Conservation (phyloP, 2,113 vertebrate species). For the Tautogolabrus adspersus region DNA sequence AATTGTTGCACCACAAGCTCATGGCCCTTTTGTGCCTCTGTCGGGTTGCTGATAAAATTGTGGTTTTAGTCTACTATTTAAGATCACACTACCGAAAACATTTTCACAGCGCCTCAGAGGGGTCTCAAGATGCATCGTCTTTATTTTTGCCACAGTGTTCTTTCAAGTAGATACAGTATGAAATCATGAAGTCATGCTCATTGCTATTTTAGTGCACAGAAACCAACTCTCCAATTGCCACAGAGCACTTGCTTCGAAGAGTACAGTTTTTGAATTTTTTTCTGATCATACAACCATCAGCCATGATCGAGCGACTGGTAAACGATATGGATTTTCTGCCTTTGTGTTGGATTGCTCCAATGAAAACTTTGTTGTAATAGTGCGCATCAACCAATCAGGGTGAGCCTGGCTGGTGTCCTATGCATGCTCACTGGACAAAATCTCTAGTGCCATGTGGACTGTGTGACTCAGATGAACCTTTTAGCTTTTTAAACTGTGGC, state of each 20-base stretch:
- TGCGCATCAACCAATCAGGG: slow-evolving; percentile 46
- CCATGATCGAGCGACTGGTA: slow-evolving; percentile 3
- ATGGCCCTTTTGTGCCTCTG: slow-evolving; percentile 27
- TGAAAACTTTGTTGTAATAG: slow-evolving; percentile 58
- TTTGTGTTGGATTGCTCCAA: slow-evolving; percentile 45
- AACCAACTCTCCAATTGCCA: slow-evolving; percentile 47
- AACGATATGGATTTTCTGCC: slow-evolving; percentile 16
- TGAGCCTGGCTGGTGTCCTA: slow-evolving; percentile 38
- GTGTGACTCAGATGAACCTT: slow-evolving; percentile 46
- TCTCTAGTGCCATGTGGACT: slow-evolving; percentile 71
- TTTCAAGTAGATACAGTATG: slow-evolving; percentile 48
- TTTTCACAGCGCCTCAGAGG: slow-evolving; percentile 30
- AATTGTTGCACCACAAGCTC: slow-evolving; percentile 27
- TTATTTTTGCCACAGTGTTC: slow-evolving; percentile 18
- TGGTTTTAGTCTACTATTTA: slow-evolving; percentile 30
- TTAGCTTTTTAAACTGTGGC: slow-evolving; percentile 49
- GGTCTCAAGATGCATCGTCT: slow-evolving; percentile 1
- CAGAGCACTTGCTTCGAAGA: slow-evolving; percentile 15
- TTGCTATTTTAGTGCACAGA: slow-evolving; percentile 35
- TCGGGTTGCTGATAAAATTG: slow-evolving; percentile 26
- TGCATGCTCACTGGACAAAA: slow-evolving; percentile 48
- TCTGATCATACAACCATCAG: slow-evolving; percentile 10
- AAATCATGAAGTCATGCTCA: slow-evolving; percentile 38
- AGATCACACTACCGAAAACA: slow-evolving; percentile 16
- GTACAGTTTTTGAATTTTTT: background rate